These are phyloP conservation scores for Cheilosia grossa DNA, from an alignment of 2,888 invertebrate genomes.

Conservation along the genomic window DNA sequence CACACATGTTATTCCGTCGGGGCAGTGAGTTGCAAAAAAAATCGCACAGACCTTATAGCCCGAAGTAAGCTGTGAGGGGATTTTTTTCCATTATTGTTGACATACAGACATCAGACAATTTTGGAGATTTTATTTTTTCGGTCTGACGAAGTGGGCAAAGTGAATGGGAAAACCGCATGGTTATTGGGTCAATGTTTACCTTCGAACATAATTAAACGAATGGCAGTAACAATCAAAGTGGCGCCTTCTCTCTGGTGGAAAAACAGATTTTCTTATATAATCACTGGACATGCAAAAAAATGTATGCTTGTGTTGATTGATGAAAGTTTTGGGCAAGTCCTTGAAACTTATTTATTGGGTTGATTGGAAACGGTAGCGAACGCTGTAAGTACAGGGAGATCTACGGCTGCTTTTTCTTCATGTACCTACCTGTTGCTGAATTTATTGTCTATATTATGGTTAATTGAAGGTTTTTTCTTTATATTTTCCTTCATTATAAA, in stretches of 20 bases:
- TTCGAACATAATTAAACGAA: conserved; percentile 55
- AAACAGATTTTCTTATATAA: conserved; percentile 8
- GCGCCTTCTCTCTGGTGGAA: conserved; percentile 36
- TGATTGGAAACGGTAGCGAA: too few relatives aligned
- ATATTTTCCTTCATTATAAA: too few relatives aligned
- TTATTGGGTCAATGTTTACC: conserved; percentile 58
- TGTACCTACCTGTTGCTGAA: too few relatives aligned
- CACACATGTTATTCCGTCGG: conserved; percentile 51
- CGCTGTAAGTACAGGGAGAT: too few relatives aligned
- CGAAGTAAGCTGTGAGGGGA: conserved; percentile 23
- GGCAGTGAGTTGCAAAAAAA: conserved; percentile 23
- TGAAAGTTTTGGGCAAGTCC: background rate
- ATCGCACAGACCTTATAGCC: conserved; percentile 5
- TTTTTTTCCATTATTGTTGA: conserved; percentile 21
- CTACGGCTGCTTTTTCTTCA: too few relatives aligned
- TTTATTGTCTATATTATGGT: too few relatives aligned
- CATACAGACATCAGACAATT: conserved; percentile 30
- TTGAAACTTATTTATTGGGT: too few relatives aligned
- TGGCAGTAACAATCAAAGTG: conserved; percentile 46
- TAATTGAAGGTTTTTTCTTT: too few relatives aligned
- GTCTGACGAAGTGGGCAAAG: conserved; percentile 26
- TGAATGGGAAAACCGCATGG: conserved; percentile 56
- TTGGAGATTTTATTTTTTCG: conserved; percentile 18
- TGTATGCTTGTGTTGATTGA: background rate
- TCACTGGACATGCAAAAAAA: background rate